Conservation (phyloP, 2,888 invertebrate genomes). For the Carabus problematicus region DNA sequence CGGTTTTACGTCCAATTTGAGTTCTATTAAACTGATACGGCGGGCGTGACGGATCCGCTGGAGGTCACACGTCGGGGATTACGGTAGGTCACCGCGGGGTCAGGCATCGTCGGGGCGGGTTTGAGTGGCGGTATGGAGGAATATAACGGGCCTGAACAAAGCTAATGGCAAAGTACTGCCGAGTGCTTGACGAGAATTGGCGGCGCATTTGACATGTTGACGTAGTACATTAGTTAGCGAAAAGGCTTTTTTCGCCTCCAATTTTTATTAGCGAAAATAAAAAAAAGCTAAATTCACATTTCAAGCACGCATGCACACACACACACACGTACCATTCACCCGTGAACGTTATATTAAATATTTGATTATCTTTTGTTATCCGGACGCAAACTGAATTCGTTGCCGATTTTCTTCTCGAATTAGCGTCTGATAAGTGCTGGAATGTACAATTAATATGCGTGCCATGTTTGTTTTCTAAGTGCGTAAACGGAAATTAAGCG, state of each 20-base stretch:
- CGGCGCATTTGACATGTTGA: slow-evolving; percentile 38
- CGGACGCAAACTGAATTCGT: neutral
- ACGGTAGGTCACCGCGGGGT: neutral
- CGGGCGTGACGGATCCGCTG: neutral
- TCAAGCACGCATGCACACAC: no score
- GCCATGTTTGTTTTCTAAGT: no score
- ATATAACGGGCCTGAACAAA: slow-evolving; percentile 25
- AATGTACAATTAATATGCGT: no score
- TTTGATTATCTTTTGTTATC: slow-evolving; percentile 36
- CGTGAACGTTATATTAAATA: slow-evolving; percentile 17
- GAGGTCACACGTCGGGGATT: neutral
- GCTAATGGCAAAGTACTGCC: slow-evolving; percentile 27
- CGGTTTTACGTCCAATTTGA: slow-evolving; percentile 41
- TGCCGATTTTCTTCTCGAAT: no score
- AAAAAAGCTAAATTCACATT: slow-evolving; percentile 30
- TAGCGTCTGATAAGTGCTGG: no score
- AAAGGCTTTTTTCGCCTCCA: slow-evolving; percentile 32
- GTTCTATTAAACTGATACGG: slow-evolving; percentile 37
- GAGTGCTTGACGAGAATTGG: slow-evolving; percentile 18
- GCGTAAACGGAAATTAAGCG: no score
- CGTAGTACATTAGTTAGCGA: slow-evolving; percentile 40
- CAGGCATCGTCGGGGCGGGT: neutral
- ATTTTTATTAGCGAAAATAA: slow-evolving; percentile 39
- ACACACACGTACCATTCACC: neutral
- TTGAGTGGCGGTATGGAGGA: neutral